Percentiles rank a stretch among this genome's conserved stretches.
These are phyloP conservation scores for Saccostrea cuccullata DNA, from an alignment of 1,140 invertebrate genomes.

Conservation along the genomic window DNA sequence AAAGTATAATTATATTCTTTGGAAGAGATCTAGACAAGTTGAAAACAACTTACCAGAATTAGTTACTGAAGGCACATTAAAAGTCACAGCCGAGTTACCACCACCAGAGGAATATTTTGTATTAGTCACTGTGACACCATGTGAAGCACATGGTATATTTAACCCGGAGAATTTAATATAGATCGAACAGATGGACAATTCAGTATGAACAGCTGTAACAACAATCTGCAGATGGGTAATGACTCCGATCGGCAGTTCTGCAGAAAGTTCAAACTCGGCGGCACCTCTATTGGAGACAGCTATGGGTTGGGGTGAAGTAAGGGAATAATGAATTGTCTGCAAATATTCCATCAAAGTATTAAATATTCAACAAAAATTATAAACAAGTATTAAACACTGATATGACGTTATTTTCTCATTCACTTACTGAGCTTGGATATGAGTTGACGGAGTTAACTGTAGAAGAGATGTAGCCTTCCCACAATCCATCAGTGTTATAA, in stretches of 20 bases:
- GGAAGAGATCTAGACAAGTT: neutral
- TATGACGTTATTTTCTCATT: neutral
- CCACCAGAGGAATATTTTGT: neutral
- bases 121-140: neutral
- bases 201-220: neutral
- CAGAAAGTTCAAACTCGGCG: neutral
- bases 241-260: neutral
- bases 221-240: neutral
- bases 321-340: neutral
- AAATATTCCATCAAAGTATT: neutral
- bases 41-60: neutral
- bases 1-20: too few species aligned
- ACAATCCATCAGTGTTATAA: neutral
- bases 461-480: neutral
- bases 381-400: too few species aligned
- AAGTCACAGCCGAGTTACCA: neutral
- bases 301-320: neutral
- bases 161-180: neutral
- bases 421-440: neutral
- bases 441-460: neutral
- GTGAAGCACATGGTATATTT: constrained; percentile 11
- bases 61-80: neutral
- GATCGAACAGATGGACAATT: neutral
- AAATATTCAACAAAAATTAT: too few species aligned
- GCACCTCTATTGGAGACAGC: neutral